A percentile compares a stretch with the other conserved stretches of the same genome.
Evolutionary conservation across 2,888 invertebrate genomes (phyloP).

Genomic region (Tetragonula carbonaria): DNA sequence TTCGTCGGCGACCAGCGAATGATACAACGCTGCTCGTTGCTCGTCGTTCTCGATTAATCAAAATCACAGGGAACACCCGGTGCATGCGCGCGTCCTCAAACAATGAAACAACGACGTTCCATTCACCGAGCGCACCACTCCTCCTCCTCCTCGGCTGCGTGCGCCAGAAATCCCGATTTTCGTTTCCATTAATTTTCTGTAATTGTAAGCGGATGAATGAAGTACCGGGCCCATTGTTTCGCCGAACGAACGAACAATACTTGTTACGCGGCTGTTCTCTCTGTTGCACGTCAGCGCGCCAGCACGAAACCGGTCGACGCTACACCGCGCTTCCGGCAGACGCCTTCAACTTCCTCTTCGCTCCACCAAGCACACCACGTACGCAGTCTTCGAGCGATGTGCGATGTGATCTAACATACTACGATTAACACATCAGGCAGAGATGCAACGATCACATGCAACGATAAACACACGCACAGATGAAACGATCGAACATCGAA

Average conservation of each 20-base stretch:
- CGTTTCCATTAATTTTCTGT: conserved; percentile 71
- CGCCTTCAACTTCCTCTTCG: background rate
- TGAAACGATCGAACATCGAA: too few species aligned
- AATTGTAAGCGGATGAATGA: conserved; percentile 66
- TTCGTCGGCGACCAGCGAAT: background rate
- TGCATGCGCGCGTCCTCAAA: conserved; percentile 13
- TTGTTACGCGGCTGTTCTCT: conserved; percentile 48
- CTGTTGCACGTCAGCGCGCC: conserved; percentile 59
- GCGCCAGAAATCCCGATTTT: conserved; percentile 62
- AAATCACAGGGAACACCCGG: conserved; percentile 26
- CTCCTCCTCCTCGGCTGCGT: conserved; percentile 15
- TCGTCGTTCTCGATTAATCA: conserved; percentile 49
- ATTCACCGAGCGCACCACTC: conserved; percentile 39
- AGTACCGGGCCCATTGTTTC: conserved; percentile 60
- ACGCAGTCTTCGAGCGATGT: background rate
- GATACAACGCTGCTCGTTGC: background rate
- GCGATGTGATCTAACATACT: background rate
- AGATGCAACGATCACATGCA: background rate
- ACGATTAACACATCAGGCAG: background rate
- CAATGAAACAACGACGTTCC: conserved; percentile 46
- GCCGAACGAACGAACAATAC: conserved; percentile 63
- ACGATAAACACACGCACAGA: too few species aligned
- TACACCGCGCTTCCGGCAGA: background rate
- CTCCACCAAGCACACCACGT: too few species aligned
- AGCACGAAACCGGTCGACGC: background rate